Evolutionary conservation across 1,140 invertebrate genomes (phyloP).

Genomic region (Pachyrhynchus sulphureomaculatus): DNA sequence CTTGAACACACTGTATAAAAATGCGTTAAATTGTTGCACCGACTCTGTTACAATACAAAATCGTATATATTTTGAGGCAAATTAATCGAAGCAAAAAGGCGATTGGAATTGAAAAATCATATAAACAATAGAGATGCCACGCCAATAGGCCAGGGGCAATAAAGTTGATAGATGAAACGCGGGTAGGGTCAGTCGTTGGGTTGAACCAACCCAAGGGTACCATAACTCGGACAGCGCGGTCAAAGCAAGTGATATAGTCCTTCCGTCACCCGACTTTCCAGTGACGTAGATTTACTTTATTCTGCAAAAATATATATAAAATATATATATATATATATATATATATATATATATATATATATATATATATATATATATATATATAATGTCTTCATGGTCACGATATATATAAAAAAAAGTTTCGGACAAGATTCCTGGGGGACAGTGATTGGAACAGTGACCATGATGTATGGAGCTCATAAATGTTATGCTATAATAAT

Average conservation of each 20-base stretch:
- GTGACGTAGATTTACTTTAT: slow-evolving; percentile 14
- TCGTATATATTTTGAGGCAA: slow-evolving; percentile 12
- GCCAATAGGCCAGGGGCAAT: slow-evolving; percentile 21
- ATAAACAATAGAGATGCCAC: slow-evolving; percentile 34
- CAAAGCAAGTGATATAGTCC: slow-evolving; percentile 22
- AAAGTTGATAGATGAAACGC: slow-evolving; percentile 31
- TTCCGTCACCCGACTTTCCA: slow-evolving; percentile 18
- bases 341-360: no score
- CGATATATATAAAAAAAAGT: no score
- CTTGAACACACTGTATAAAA: no score
- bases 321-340: no score
- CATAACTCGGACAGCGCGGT: slow-evolving; percentile 29
- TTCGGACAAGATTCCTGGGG: no score
- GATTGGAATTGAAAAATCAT: slow-evolving; percentile 28
- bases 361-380: no score
- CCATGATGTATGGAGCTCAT: no score
- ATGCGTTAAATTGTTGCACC: not conserved
- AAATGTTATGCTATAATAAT: no score
- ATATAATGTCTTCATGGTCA: no score
- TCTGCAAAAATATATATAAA: no score
- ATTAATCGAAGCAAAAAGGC: slow-evolving; percentile 2
- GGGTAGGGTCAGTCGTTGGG: slow-evolving; percentile 31
- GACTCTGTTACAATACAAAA: not conserved
- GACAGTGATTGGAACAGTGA: no score
- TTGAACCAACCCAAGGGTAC: slow-evolving; percentile 32